A percentile compares a stretch with the other conserved stretches of the same genome.
These are phyloP conservation scores for Apolygus lucorum DNA, from an alignment of 1,140 invertebrate genomes.

Conservation along the genomic window DNA sequence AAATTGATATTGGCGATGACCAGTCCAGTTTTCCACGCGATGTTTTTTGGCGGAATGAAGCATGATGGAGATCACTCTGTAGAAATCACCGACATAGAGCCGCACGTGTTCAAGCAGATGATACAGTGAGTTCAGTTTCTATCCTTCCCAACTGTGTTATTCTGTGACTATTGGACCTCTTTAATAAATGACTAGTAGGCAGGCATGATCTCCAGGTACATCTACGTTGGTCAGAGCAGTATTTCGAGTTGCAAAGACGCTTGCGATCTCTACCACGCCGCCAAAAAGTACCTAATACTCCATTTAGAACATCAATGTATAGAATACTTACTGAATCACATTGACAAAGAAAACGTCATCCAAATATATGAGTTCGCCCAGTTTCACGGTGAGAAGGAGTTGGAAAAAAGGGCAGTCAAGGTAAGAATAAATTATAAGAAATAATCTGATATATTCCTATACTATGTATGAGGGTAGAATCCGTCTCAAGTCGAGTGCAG, in stretches of 20 bases:
- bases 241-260: conserved; percentile 71
- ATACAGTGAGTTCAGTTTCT: conserved; percentile 43
- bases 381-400: conserved; percentile 66
- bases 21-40: conserved; percentile 71
- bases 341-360: conserved; percentile 69
- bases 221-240: conserved; percentile 70
- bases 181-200: conserved; percentile 1
- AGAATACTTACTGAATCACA: conserved; percentile 65
- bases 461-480: too few relatives aligned
- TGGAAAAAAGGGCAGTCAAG: conserved; percentile 70
- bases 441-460: too few relatives aligned
- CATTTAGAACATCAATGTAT: conserved; percentile 71
- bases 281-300: conserved; percentile 80
- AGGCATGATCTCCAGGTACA: conserved; percentile 54
- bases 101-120: conserved; percentile 72
- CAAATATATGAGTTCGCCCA: conserved; percentile 76
- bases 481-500: too few relatives aligned
- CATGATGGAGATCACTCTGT: conserved; percentile 51
- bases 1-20: conserved; percentile 74
- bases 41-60: conserved; percentile 69
- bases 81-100: conserved; percentile 69
- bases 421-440: conserved; percentile 43
- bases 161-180: conserved; percentile 22
- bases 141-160: conserved; percentile 1
- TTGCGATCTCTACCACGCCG: conserved; percentile 75